Conservation (phyloP, 2,888 invertebrate genomes). For the Cephus runcator region DNA sequence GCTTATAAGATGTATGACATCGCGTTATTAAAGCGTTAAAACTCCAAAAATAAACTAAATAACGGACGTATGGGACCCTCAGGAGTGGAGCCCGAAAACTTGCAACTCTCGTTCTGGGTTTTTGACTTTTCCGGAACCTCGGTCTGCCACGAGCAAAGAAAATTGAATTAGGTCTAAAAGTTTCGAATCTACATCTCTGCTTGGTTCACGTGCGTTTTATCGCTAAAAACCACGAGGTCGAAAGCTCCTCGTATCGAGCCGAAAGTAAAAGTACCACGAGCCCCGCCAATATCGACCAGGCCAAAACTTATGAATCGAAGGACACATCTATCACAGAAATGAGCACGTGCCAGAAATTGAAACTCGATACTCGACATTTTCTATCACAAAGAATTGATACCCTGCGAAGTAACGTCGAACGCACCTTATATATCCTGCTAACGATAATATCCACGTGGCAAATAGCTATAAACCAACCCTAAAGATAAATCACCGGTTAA, state of each 20-base stretch:
- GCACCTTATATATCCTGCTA: neutral
- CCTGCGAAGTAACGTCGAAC: no score
- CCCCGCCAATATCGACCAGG: neutral
- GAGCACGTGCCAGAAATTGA: no score
- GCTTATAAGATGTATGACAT: neutral
- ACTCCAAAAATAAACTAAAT: neutral
- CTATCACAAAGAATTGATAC: no score
- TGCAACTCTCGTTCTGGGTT: neutral
- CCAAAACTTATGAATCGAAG: neutral
- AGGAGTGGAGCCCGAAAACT: neutral
- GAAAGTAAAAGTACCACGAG: neutral
- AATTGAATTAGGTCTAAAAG: neutral
- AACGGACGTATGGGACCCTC: neutral
- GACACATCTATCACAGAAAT: neutral
- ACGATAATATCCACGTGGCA: neutral
- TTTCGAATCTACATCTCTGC: neutral
- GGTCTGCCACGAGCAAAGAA: neutral
- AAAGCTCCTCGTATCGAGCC: neutral
- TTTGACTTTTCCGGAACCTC: neutral
- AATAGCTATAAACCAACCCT: neutral
- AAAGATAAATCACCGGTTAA: neutral
- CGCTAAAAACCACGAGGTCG: neutral
- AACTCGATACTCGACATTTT: no score
- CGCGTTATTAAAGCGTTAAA: neutral
- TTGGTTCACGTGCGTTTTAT: neutral